Conservation (phyloP, 2,113 vertebrate species). For the Lamprologus lemairii region DNA sequence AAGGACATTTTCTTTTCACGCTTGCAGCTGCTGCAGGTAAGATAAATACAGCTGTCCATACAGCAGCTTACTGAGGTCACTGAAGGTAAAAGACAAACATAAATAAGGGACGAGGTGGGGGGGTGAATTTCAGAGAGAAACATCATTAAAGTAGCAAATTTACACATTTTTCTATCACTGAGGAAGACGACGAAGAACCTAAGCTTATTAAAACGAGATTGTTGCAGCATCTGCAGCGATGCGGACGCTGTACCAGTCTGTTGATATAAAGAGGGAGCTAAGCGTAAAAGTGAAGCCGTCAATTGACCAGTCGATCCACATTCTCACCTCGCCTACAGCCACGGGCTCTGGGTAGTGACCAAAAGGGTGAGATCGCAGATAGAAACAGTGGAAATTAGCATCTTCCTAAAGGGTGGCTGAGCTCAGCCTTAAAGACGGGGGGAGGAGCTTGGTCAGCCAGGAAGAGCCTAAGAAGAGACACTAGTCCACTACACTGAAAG, state of each 20-base stretch:
- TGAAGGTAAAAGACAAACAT: neutral
- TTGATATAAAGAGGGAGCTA: neutral
- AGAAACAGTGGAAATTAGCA: neutral
- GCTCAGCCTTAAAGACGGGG: neutral
- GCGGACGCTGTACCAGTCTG: neutral
- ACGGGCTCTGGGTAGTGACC: neutral
- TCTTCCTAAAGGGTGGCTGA: neutral
- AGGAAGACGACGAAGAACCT: neutral
- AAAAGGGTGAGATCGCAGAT: neutral
- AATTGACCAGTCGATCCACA: neutral
- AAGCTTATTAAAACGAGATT: neutral
- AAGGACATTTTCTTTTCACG: neutral
- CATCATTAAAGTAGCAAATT: neutral
- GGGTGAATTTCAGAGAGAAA: neutral
- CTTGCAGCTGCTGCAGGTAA: neutral
- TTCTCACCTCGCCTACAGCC: neutral
- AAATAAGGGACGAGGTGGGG: neutral
- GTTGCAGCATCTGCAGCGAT: neutral
- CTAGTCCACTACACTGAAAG: neutral
- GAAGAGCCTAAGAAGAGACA: neutral
- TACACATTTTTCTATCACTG: neutral
- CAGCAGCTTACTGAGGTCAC: neutral
- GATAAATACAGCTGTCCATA: neutral
- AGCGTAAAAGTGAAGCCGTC: neutral
- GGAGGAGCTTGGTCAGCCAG: neutral